phyloP scores from a whole-genome alignment of 92 coral and sea anemone species.

The Paragorgia papillata region DNA sequence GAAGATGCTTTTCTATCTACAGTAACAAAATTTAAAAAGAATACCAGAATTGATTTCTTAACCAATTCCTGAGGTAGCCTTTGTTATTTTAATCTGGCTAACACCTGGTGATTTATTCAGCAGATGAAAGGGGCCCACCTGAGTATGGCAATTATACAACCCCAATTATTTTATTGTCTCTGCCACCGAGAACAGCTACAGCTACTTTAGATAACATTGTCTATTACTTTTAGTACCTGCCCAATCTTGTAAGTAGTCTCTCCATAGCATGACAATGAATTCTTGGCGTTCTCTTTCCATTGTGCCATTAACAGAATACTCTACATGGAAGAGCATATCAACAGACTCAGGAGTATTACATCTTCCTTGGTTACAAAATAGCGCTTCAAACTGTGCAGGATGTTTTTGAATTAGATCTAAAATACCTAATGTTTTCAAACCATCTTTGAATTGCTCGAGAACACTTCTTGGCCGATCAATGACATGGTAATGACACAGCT shows the following conservation, averaged over 20 bases:
- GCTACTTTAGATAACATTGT: too few relatives aligned
- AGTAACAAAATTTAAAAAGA: background rate
- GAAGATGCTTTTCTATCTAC: constrained; percentile 3
- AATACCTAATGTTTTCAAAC: constrained; percentile 43
- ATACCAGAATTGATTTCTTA: background rate
- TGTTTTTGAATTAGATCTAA: constrained; percentile 27
- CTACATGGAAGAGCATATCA: constrained; percentile 35
- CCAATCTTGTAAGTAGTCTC: too few relatives aligned
- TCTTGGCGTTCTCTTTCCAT: constrained; percentile 32
- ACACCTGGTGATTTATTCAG: too few relatives aligned
- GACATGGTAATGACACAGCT: constrained; percentile 31
- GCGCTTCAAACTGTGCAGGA: constrained; percentile 21
- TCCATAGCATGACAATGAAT: constrained; percentile 47
- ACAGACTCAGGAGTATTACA: constrained; percentile 3
- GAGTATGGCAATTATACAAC: too few relatives aligned
- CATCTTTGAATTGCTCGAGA: too few relatives aligned
- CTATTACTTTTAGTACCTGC: constrained; percentile 38
- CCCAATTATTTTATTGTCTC: too few relatives aligned
- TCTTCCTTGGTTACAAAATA: background rate
- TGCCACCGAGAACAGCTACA: too few relatives aligned
- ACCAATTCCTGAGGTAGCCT: too few relatives aligned
- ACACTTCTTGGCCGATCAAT: constrained; percentile 44
- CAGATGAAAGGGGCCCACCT: too few relatives aligned
- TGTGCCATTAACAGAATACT: constrained; percentile 19
- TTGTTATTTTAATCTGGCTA: too few relatives aligned